These are phyloP conservation scores for Drosophila demipolita DNA, from an alignment of 2,888 invertebrate species.

Conservation along the genomic window DNA sequence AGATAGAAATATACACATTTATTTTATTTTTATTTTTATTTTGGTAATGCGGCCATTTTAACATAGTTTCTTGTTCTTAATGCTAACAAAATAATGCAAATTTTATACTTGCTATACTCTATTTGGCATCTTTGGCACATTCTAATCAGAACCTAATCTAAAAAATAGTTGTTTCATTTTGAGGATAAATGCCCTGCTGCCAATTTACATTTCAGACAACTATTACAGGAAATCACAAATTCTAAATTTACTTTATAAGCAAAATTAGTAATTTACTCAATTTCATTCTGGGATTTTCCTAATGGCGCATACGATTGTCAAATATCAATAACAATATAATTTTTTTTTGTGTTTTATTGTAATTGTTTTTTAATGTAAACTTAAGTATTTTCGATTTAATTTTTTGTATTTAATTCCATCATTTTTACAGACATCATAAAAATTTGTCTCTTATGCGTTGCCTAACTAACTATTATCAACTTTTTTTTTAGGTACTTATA, in stretches of 20 bases:
- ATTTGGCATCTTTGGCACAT: constrained; percentile 8
- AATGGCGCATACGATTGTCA: constrained; percentile 68
- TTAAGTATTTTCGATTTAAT: constrained; percentile 7
- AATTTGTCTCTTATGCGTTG: constrained; percentile 30
- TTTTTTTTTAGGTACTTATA: neutral
- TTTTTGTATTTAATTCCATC: neutral
- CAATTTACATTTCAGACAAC: constrained; percentile 8
- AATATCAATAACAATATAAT: constrained; percentile 49
- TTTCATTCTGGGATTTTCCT: constrained; percentile 8
- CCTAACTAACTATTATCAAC: constrained; percentile 41
- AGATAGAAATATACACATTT: constrained; percentile 58
- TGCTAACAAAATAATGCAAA: constrained; percentile 8
- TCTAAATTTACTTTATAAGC: constrained; percentile 60
- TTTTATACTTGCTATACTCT: constrained; percentile 12
- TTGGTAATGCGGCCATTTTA: constrained; percentile 27
- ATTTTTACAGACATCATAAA: constrained; percentile 14
- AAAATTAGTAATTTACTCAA: constrained; percentile 29
- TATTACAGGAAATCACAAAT: constrained; percentile 63
- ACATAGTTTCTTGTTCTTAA: constrained; percentile 27
- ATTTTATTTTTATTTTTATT: constrained; percentile 5
- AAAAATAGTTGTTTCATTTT: constrained; percentile 30
- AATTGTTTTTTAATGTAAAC: neutral
- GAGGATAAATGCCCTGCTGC: constrained; percentile 9
- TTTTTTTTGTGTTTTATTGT: constrained; percentile 17
- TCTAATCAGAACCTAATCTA: constrained; percentile 11